Conservation (phyloP, 2,797 vertebrate species). For the Numenius phaeopus region DNA sequence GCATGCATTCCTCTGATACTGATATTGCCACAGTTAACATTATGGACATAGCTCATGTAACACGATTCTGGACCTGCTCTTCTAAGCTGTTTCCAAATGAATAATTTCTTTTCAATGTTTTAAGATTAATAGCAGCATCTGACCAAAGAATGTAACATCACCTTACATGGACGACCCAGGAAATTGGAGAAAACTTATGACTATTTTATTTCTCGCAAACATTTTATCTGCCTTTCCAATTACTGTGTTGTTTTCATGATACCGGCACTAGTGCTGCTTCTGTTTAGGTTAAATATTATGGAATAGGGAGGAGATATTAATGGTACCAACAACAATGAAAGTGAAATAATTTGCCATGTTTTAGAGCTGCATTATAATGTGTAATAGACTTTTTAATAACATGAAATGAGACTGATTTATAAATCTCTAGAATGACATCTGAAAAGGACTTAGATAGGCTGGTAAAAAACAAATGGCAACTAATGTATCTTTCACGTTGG, state of each 20-base stretch:
- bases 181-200: neutral
- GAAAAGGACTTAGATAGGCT: conserved; percentile 67
- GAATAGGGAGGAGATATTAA: neutral
- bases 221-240: neutral
- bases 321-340: neutral
- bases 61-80: neutral
- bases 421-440: conserved; percentile 74
- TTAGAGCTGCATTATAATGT: conserved; percentile 60
- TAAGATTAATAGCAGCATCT: neutral
- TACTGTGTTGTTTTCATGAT: neutral
- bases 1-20: rapidly evolving
- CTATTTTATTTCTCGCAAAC: neutral
- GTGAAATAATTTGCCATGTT: conserved; percentile 28
- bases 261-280: neutral
- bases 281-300: neutral
- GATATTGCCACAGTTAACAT: neutral
- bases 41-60: neutral
- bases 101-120: neutral
- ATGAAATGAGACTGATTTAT: conserved; percentile 65
- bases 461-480: conserved; percentile 77
- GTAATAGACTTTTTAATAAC: conserved; percentile 75
- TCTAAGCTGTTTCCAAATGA: neutral
- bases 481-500: conserved; percentile 77
- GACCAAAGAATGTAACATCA: neutral
- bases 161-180: neutral